Evolutionary conservation across 2,888 invertebrate genomes (phyloP).

Genomic region (Trypoxylon attenuatum): DNA sequence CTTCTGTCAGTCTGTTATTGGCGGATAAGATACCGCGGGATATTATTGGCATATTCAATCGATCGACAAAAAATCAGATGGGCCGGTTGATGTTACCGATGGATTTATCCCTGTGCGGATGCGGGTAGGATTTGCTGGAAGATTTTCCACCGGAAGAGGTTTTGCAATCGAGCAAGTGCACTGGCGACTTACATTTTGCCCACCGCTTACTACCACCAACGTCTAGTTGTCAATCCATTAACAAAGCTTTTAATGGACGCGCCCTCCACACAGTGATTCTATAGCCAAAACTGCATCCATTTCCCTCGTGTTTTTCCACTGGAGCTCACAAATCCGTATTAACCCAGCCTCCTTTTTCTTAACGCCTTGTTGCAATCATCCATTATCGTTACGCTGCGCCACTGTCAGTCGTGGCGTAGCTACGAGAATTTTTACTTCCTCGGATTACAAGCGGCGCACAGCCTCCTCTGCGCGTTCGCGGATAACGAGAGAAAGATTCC

Average conservation of each 20-base stretch:
- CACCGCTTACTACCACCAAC: slow-evolving; percentile 14
- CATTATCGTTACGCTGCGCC: background rate
- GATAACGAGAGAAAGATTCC: background rate
- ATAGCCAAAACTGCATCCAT: slow-evolving; percentile 31
- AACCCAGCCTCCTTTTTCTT: background rate
- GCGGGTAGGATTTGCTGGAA: no score
- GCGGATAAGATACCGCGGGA: background rate
- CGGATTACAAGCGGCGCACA: no score
- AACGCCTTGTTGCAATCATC: background rate
- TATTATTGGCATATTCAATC: background rate
- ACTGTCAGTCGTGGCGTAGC: background rate
- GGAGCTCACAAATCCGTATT: slow-evolving; percentile 14
- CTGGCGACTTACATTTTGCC: slow-evolving; percentile 22
- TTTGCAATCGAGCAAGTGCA: slow-evolving; percentile 14
- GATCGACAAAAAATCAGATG: slow-evolving; percentile 10
- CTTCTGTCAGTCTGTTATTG: background rate
- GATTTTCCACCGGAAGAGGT: no score
- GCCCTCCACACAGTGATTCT: slow-evolving; percentile 21
- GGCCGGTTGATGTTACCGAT: background rate
- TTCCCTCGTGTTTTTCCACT: slow-evolving; percentile 23
- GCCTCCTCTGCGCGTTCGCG: no score
- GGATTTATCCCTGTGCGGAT: background rate
- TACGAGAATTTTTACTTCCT: background rate
- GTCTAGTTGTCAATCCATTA: slow-evolving; percentile 47
- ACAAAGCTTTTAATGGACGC: slow-evolving; percentile 48